These are phyloP conservation scores for Coregonus ussuriensis DNA, from an alignment of 2,797 vertebrate species.

Conservation along the genomic window DNA sequence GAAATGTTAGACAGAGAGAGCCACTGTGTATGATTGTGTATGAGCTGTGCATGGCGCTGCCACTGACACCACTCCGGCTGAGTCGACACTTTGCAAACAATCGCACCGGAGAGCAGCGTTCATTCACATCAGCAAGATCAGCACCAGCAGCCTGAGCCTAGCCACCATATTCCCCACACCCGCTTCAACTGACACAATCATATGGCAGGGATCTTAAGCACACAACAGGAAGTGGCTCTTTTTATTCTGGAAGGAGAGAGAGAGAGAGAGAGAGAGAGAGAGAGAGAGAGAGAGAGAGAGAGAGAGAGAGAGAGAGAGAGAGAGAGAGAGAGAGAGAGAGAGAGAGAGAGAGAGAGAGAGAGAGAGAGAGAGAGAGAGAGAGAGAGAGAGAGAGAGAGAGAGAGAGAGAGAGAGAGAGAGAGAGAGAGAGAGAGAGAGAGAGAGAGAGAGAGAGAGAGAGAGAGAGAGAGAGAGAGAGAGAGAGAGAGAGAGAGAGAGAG, in stretches of 20 bases:
- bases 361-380: conserved; percentile 41
- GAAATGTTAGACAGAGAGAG: conserved; percentile 11
- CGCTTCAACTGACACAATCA: conserved; percentile 68
- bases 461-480: conserved; percentile 22
- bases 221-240: conserved; percentile 79
- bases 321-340: neutral
- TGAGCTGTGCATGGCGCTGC: conserved; percentile 29
- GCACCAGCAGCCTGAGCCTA: conserved; percentile 35
- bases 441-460: neutral
- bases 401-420: neutral
- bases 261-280: no score
- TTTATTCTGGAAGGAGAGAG: no score
- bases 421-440: neutral
- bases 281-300: no score
- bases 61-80: conserved; percentile 67
- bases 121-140: conserved; percentile 73
- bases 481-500: neutral
- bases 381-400: conserved; percentile 8
- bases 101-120: conserved; percentile 49
- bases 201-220: conserved; percentile 72
- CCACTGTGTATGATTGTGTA: conserved; percentile 30
- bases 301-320: conserved; percentile 19
- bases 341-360: neutral
- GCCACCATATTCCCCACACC: conserved; percentile 52
- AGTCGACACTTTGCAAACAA: conserved; percentile 75